Evolutionary conservation across 2,888 invertebrate species (phyloP), one percentile per base, ranked within the genome.

Genomic region (Cantharis flavilabris): DNA sequence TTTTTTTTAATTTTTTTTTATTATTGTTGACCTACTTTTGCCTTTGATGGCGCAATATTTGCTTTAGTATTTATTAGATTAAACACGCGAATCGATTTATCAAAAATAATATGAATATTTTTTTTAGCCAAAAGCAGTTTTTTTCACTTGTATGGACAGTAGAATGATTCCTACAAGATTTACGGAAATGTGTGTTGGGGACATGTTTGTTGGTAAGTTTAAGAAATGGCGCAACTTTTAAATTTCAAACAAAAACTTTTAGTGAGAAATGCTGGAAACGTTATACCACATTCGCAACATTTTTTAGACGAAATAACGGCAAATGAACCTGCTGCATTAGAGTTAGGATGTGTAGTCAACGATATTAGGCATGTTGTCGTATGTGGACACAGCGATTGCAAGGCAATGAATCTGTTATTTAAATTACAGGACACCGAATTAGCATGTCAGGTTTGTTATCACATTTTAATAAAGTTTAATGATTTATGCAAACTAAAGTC

Each of bases 111-210:
- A 11, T 33, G 62, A 28, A 26, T 26, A 11, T 3, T 16, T 69
- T 65, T 78, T 76, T 87, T 89, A 98, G 97, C 98, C 98, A 16
- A 96, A 97, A 91, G 97, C 98, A 80, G 95, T 98, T 79, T 97
- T 98, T 90, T 98, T 98, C 89, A 97, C 98, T 65, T 99, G 98
- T 89, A 98, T 99, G 95, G 98, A 99, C 92, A 97, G 97, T 88
- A 92, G 99, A 89, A 97, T 99, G 95, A 94, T 98, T 84, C 98
- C 98, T 23, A 97, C 98, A 77, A 92, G 97, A 87, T 97, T 98
- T 88, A 97, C 97, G 75, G 96, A 97, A 90, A 97, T 97, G 74
- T 94, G 97, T 88, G 96, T 98, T 80, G 99, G 99, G 69, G 98
- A 99, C 88, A 98, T 98, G 97, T 98, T 98, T 90, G 95, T 98